phyloP scores from a whole-genome alignment of 2,797 vertebrate genomes.

The Cottoperca gobio region DNA sequence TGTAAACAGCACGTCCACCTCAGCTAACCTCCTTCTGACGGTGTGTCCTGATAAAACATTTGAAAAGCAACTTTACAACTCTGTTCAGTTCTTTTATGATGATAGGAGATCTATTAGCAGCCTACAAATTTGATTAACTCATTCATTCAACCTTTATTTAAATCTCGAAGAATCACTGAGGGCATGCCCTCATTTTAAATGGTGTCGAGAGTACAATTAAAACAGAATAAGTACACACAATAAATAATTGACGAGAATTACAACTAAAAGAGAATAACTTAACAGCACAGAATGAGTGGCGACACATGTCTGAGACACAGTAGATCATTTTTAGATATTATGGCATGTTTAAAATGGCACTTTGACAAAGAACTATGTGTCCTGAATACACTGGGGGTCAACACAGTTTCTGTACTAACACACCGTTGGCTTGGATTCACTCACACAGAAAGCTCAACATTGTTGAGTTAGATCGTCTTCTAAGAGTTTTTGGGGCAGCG shows the following conservation, averaged over 20 bases:
- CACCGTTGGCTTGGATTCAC: not conserved
- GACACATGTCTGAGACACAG: not conserved
- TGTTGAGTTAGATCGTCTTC: not conserved
- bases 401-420: not conserved
- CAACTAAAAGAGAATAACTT: too few species aligned
- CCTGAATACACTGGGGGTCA: not conserved
- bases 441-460: not conserved
- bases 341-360: not conserved
- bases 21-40: conserved; percentile 3
- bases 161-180: too few species aligned
- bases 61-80: not conserved
- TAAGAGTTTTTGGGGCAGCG: not conserved
- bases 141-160: too few species aligned
- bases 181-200: too few species aligned
- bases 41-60: not conserved
- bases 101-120: not conserved
- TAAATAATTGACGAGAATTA: too few species aligned
- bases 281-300: not conserved
- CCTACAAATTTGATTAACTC: not conserved
- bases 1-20: conserved; percentile 42
- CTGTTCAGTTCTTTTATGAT: not conserved
- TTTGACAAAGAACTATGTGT: not conserved
- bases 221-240: too few species aligned
- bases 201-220: too few species aligned
- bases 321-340: not conserved